Evolutionary conservation across 1,140 invertebrate genomes (phyloP).

Genomic region (Drosophila aff.): DNA sequence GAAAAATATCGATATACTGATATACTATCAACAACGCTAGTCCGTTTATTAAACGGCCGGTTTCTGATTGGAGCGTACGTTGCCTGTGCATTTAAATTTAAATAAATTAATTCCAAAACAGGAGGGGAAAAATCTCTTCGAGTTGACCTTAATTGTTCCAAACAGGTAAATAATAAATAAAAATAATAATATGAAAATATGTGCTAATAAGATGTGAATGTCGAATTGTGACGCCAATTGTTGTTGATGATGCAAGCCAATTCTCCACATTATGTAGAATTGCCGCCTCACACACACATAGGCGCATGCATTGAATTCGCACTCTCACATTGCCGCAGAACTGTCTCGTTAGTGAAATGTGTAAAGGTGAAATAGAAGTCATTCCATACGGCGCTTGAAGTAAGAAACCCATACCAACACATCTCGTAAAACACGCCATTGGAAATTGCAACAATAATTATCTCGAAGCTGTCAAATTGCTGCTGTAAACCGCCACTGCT

Average conservation of each 20-base stretch:
- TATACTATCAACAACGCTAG: too few species aligned
- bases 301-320: constrained; percentile 17
- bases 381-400: constrained; percentile 57
- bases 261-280: constrained; percentile 55
- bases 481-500: constrained; percentile 47
- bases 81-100: constrained; percentile 76
- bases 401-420: constrained; percentile 34
- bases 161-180: constrained; percentile 60
- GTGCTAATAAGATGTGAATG: not conserved
- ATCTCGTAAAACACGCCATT: constrained; percentile 52
- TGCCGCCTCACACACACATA: constrained; percentile 25
- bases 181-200: not conserved
- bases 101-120: constrained; percentile 69
- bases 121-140: constrained; percentile 45
- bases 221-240: constrained; percentile 15
- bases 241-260: constrained; percentile 68
- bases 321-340: constrained; percentile 20
- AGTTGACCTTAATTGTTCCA: constrained; percentile 36
- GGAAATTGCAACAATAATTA: constrained; percentile 69
- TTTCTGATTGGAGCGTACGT: constrained; percentile 45
- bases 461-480: constrained; percentile 38
- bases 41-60: constrained; percentile 16
- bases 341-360: constrained; percentile 48
- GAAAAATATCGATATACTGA: too few species aligned
- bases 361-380: constrained; percentile 84